Evolutionary conservation across 2,888 invertebrate genomes (phyloP).

Genomic region (Drosophila rellima): DNA sequence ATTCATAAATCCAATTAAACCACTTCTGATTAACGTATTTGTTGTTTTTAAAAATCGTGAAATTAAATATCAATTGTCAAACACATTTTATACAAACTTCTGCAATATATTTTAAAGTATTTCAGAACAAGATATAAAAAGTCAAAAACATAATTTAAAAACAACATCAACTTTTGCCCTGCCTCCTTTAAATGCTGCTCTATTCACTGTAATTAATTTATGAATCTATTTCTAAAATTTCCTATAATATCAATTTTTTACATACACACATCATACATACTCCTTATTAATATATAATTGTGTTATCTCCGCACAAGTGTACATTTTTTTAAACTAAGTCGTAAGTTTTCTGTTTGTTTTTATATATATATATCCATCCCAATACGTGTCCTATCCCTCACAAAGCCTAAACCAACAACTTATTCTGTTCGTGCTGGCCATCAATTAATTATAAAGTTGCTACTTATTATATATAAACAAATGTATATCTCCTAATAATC

Average conservation of each 20-base stretch:
- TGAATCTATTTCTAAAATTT: constrained; percentile 30
- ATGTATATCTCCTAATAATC: constrained; percentile 62
- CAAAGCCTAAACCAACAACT: constrained; percentile 41
- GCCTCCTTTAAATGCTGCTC: constrained; percentile 37
- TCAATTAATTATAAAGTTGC: constrained; percentile 57
- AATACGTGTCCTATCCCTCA: constrained; percentile 35
- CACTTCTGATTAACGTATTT: constrained; percentile 34
- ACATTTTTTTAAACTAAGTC: constrained; percentile 58
- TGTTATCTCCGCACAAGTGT: constrained; percentile 60
- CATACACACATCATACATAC: constrained; percentile 28
- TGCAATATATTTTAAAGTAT: constrained; percentile 36
- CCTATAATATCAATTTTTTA: constrained; percentile 4
- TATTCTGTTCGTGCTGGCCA: constrained; percentile 65
- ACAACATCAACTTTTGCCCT: constrained; percentile 35
- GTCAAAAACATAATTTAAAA: not conserved
- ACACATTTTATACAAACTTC: constrained; percentile 5
- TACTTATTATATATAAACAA: constrained; percentile 37
- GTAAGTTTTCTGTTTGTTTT: constrained; percentile 47
- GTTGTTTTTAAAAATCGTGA: constrained; percentile 33
- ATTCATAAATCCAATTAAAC: constrained; percentile 58
- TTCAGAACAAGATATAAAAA: not conserved
- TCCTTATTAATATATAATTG: constrained; percentile 47
- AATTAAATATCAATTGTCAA: constrained; percentile 13
- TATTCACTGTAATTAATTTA: constrained; percentile 68
- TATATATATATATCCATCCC: constrained; percentile 30